Conservation (phyloP, 30 jellyfish, hydroid and myxozoan genomes). For the Nemopilema nomurai region DNA sequence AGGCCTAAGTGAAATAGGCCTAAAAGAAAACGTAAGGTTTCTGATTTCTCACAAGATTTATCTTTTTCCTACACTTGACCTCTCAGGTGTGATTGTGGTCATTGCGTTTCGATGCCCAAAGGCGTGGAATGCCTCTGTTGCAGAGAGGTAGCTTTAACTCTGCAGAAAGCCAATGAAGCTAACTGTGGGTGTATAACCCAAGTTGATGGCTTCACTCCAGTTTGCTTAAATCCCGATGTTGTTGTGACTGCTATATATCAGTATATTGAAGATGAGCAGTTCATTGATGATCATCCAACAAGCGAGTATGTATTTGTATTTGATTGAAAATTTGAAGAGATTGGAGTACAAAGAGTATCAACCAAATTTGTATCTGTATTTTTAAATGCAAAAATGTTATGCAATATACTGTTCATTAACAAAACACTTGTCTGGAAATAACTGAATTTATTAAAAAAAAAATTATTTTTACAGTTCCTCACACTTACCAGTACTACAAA, state of each 20-base stretch:
- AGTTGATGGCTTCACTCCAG: slow-evolving; percentile 22
- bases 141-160: neutral
- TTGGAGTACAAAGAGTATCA: neutral
- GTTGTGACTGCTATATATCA: slow-evolving; percentile 11
- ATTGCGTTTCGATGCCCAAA: neutral
- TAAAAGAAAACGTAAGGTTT: neutral
- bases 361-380: neutral
- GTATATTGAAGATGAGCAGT: slow-evolving; percentile 3
- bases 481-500: neutral
- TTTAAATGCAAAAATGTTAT: neutral
- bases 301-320: neutral
- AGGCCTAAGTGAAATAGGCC: neutral
- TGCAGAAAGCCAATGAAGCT: slow-evolving; percentile 5
- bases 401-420: too few species aligned
- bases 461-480: neutral
- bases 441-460: neutral
- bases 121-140: slow-evolving; percentile 4
- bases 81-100: neutral
- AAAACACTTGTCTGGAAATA: neutral
- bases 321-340: neutral
- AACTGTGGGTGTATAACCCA: slow-evolving; percentile 2
- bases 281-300: neutral
- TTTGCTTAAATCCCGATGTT: slow-evolving; percentile 10
- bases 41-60: neutral
- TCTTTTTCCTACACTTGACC: neutral